A percentile compares a stretch with the other conserved stretches of the same genome.
Evolutionary conservation across 2,888 invertebrate species (phyloP).

Genomic region (Nebria salina): DNA sequence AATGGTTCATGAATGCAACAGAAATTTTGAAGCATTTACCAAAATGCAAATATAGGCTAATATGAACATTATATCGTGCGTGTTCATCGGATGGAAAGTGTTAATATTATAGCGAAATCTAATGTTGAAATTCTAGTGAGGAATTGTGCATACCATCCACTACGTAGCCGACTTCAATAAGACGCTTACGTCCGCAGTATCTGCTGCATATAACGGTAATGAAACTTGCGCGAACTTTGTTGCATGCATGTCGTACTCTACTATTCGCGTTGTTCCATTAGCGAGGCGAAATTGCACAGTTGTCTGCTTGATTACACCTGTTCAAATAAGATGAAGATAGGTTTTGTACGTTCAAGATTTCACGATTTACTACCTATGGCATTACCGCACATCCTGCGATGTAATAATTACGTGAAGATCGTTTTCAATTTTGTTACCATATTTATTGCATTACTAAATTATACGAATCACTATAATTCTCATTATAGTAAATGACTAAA

Average conservation of each 20-base stretch:
- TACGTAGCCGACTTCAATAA: slow-evolving; percentile 15
- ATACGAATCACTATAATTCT: too few species aligned
- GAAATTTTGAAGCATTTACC: neutral
- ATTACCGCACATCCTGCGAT: neutral
- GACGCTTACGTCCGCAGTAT: slow-evolving; percentile 38
- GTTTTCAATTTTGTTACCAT: neutral
- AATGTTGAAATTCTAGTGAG: neutral
- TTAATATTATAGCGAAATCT: neutral
- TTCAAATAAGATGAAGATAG: slow-evolving; percentile 23
- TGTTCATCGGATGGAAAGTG: neutral
- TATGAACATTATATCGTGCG: slow-evolving; percentile 3
- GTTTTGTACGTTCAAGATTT: slow-evolving; percentile 2
- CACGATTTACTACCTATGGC: neutral
- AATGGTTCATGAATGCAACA: neutral
- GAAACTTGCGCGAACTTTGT: slow-evolving; percentile 36
- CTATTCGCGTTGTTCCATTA: slow-evolving; percentile 35
- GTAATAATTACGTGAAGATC: neutral
- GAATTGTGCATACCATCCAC: neutral
- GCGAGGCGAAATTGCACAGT: slow-evolving; percentile 20
- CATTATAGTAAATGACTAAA: too few species aligned
- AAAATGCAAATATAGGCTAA: neutral
- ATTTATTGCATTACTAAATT: too few species aligned
- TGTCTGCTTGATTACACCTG: slow-evolving; percentile 37
- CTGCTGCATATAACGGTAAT: slow-evolving; percentile 42
- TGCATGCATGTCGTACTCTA: slow-evolving; percentile 19